Percentiles rank a stretch among this genome's conserved stretches.
Conservation (phyloP, 2,888 invertebrate genomes). For the Tricholauxania praeusta region DNA sequence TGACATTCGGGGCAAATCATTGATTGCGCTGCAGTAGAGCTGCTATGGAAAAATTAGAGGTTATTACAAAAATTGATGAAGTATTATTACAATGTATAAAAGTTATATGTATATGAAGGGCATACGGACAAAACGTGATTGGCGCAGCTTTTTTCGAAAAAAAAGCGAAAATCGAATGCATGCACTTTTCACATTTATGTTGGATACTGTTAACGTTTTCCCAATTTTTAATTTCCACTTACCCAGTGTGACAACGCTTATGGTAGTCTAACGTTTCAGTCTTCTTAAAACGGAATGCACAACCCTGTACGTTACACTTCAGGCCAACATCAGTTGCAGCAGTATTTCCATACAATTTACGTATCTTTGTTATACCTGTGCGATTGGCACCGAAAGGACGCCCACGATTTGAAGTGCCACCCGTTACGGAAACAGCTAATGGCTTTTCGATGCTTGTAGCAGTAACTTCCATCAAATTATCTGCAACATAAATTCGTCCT, state of each 20-base stretch:
- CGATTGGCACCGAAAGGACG: conserved; percentile 65
- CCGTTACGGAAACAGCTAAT: conserved; percentile 45
- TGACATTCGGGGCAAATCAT: conserved; percentile 77
- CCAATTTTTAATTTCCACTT: conserved; percentile 20
- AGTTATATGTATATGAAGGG: no score
- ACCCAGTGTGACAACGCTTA: conserved; percentile 62
- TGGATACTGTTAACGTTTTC: no score
- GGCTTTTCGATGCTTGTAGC: conserved; percentile 31
- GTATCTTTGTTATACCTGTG: conserved; percentile 57
- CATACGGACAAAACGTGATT: no score
- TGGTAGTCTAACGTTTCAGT: conserved; percentile 62
- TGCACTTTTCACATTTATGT: no score
- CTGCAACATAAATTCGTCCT: conserved; percentile 66
- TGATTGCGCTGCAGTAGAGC: conserved; percentile 46
- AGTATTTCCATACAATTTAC: conserved; percentile 48
- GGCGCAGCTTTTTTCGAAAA: no score
- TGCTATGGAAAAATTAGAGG: conserved; percentile 29
- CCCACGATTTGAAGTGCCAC: conserved; percentile 62
- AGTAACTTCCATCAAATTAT: conserved; percentile 58
- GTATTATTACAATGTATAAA: not conserved
- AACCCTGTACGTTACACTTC: conserved; percentile 62
- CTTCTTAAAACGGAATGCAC: conserved; percentile 65
- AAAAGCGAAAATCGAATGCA: not conserved
- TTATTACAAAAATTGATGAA: conserved; percentile 3
- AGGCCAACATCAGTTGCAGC: conserved; percentile 51